Evolutionary conservation across 2,888 invertebrate species (phyloP), one percentile per base, ranked within the genome.

Genomic region (Omphaloscelis lunosa): DNA sequence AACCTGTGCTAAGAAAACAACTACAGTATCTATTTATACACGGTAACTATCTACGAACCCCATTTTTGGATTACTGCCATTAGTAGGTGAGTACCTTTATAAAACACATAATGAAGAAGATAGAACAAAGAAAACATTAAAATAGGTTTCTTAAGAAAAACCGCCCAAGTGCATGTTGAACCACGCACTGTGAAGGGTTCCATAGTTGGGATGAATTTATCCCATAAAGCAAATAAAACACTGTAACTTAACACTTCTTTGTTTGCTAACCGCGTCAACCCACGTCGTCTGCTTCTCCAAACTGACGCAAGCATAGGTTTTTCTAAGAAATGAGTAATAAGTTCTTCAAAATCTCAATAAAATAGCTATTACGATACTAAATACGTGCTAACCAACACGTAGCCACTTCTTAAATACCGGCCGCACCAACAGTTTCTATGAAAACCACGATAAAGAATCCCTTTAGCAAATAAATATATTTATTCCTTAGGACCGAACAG

Each of bases 381-480:
- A 79, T 79, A 79, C 83, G 84, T 83, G 83, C 80, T 65, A 68
- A n/a, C 63, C 27, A 65, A 84, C 73, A 84, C 77, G 76, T 74
- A 80, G 45, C 58, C 71, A 76, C 68, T 70, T 81, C 76, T 74
- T 62, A 77, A 79, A 79, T 59, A 85, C 69, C 71, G 74, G 77
- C 79, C 68, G 73, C 56, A 87, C 86, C 88, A 88, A 92, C 92
- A 93, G 87, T 94, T 95, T 95, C 94, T 92, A 91, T 90, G 95
- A 94, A 95, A 93, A 90, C 88, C 85, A 78, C 91, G 82, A 92
- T 93, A 93, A 93, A 91, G 88, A 88, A 90, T 91, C 92, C 93
- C 92, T 91, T 90, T 89, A 86, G 90, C 92, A 93, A 95, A 95
- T 95, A 95, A 93, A 95, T 93, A 93, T 90, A 91, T 93, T 93